Base-by-base conservation (phyloP, 1,140 invertebrate species). In the Drosophila yakuba region DNA sequence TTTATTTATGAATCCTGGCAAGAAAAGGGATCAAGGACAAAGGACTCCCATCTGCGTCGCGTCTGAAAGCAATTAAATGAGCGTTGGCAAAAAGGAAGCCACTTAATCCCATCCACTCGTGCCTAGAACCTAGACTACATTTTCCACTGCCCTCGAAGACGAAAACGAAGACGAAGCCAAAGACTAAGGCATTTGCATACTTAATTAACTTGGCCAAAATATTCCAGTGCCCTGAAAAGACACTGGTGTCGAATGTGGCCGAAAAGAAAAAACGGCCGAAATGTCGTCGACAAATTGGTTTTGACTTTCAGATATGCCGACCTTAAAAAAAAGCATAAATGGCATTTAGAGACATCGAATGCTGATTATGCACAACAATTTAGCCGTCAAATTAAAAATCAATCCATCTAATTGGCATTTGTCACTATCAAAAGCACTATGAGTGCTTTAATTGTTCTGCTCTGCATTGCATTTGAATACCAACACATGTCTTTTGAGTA, bases 161-260 rank as follows among this genome's bases (percentile, higher is more conserved):
- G 20, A 20, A 20, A 20, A 25, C 23, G 25, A 25, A 25, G 36
- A 20, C 43, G 35, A 41, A 38, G 8, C 55, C 57, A 38, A 48
- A 63, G 63, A 48, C 68, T 58, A 78, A 73, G 51, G 71, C 83
- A 88, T 88, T 88, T 88, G 84, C 83, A 88, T 88, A 80, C 84
- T 84, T 88, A 89, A 88, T 88, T 89, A 83, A 84, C 84, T 89
- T 80, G 76, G 59, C 56, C 58, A 57, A 76, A 75, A 62, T 82
- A 77, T 63, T 45, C 73, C 44, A 39, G 17, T 28, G 25, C 43
- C 35, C 6, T 6, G 14, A 44, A 35, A 35, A 8, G 25, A 45
- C 25, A 15, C 20, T 44, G 47, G 20, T 51, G 35, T 17, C 20
- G 7, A 28, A 17, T 25, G 36, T 25, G 11, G 25, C 47, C 25